Percentiles rank a stretch among this genome's conserved stretches.
These are phyloP conservation scores for Druon quercuslanigerum DNA, from an alignment of 1,140 invertebrate species.

Conservation along the genomic window DNA sequence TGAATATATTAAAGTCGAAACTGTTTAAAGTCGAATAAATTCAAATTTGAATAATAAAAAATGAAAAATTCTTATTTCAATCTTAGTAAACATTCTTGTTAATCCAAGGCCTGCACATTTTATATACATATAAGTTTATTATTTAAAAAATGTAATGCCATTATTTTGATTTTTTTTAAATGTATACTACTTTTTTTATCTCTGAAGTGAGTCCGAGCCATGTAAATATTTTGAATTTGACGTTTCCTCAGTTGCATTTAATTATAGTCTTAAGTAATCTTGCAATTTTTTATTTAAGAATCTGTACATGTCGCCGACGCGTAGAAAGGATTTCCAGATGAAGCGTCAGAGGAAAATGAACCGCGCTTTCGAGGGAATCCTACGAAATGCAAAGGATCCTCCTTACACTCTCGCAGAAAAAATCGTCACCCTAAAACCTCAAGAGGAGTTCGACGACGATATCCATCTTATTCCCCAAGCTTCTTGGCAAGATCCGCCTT, in stretches of 20 bases:
- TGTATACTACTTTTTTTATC: too few relatives aligned
- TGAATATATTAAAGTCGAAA: too few relatives aligned
- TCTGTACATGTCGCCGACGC: slow-evolving; percentile 43
- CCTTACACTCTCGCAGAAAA: slow-evolving; percentile 45
- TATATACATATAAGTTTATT: too few relatives aligned
- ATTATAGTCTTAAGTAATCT: background rate
- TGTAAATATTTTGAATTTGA: background rate
- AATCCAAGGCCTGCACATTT: too few relatives aligned
- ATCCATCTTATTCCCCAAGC: slow-evolving; percentile 25
- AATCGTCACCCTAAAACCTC: slow-evolving; percentile 55
- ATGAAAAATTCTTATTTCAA: too few relatives aligned
- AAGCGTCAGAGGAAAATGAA: slow-evolving; percentile 65
- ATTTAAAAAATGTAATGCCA: too few relatives aligned
- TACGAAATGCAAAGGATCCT: slow-evolving; percentile 40
- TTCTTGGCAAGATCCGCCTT: slow-evolving; percentile 50
- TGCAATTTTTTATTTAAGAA: slow-evolving; percentile 35
- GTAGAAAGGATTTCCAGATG: slow-evolving; percentile 52
- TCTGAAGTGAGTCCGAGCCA: too few relatives aligned
- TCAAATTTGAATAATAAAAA: too few relatives aligned
- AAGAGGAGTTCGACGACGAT: slow-evolving; percentile 16
- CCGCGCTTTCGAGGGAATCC: slow-evolving; percentile 53
- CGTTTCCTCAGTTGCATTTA: slow-evolving; percentile 19
- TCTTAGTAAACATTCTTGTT: too few relatives aligned
- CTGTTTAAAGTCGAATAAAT: too few relatives aligned
- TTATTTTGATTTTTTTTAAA: too few relatives aligned